Conservation (phyloP, 2,797 vertebrate species). For the Etheostoma nigrum region DNA sequence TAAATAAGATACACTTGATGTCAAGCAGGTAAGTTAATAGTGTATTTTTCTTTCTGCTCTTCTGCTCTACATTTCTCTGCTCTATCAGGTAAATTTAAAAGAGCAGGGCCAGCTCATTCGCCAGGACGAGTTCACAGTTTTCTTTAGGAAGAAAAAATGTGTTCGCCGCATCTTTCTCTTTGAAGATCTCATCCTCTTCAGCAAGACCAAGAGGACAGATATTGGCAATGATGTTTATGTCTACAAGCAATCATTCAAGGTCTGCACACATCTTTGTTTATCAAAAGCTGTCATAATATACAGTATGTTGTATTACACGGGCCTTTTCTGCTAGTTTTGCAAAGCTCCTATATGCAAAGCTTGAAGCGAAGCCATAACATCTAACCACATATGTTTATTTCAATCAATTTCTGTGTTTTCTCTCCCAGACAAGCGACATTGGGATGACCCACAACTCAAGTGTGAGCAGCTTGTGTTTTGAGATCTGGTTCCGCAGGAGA, state of each 20-base stretch:
- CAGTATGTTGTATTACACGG: background rate
- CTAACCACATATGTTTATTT: background rate
- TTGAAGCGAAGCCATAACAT: background rate
- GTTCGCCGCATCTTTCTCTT: conserved; percentile 87
- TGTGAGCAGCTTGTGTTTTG: conserved; percentile 84
- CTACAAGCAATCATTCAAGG: conserved; percentile 90
- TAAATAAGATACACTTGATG: background rate
- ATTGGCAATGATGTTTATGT: conserved; percentile 86
- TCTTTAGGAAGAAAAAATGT: conserved; percentile 86
- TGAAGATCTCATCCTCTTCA: conserved; percentile 87
- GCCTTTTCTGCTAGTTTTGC: background rate
- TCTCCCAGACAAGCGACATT: conserved; percentile 84
- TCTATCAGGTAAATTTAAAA: conserved; percentile 84
- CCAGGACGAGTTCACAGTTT: conserved; percentile 85
- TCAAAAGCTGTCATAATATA: background rate
- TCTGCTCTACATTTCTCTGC: background rate
- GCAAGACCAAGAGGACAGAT: conserved; percentile 85
- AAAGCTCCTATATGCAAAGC: background rate
- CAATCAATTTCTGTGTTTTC: background rate
- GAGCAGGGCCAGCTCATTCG: conserved; percentile 87
- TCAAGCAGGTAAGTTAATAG: background rate
- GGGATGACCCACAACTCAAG: conserved; percentile 87
- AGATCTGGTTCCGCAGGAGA: conserved; percentile 89
- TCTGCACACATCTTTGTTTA: conserved; percentile 36
- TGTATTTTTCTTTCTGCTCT: background rate